Conservation (phyloP, 2,888 invertebrate species). For the Gymnocheta viridis region DNA sequence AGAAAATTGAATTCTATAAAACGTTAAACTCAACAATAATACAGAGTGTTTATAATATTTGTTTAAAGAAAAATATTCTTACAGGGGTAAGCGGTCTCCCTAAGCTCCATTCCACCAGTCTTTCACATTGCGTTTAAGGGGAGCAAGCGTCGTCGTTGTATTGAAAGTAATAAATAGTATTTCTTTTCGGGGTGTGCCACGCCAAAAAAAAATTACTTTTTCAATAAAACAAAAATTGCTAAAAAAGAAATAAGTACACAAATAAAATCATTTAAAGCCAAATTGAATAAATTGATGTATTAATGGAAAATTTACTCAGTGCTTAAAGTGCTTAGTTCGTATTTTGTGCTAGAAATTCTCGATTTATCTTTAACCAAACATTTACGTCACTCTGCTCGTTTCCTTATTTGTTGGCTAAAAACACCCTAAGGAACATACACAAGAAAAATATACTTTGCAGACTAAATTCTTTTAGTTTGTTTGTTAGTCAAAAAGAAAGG, state of each 20-base stretch:
- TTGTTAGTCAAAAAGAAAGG: background rate
- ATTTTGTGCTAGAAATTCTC: constrained; percentile 20
- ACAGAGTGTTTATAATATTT: constrained; percentile 28
- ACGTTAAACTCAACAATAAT: constrained; percentile 30
- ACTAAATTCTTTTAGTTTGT: constrained; percentile 22
- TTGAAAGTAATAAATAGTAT: constrained; percentile 65
- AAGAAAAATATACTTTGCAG: constrained; percentile 33
- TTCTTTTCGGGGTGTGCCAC: constrained; percentile 69
- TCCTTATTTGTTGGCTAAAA: constrained; percentile 20
- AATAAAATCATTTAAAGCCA: constrained; percentile 4
- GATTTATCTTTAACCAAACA: constrained; percentile 21
- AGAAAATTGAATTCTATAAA: background rate
- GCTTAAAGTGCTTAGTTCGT: constrained; percentile 24
- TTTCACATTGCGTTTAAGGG: constrained; percentile 45
- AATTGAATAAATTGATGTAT: constrained; percentile 7
- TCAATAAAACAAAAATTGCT: constrained; percentile 30
- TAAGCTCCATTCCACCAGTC: constrained; percentile 16
- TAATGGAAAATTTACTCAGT: constrained; percentile 19
- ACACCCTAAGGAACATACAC: constrained; percentile 15
- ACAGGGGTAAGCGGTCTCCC: constrained; percentile 56
- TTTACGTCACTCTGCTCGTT: constrained; percentile 65
- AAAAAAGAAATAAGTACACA: background rate
- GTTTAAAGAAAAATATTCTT: constrained; percentile 4
- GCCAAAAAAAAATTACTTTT: constrained; percentile 48
- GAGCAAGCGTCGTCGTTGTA: constrained; percentile 58